Evolutionary conservation across 1,140 invertebrate species (phyloP).

Genomic region (Bombyx mori): DNA sequence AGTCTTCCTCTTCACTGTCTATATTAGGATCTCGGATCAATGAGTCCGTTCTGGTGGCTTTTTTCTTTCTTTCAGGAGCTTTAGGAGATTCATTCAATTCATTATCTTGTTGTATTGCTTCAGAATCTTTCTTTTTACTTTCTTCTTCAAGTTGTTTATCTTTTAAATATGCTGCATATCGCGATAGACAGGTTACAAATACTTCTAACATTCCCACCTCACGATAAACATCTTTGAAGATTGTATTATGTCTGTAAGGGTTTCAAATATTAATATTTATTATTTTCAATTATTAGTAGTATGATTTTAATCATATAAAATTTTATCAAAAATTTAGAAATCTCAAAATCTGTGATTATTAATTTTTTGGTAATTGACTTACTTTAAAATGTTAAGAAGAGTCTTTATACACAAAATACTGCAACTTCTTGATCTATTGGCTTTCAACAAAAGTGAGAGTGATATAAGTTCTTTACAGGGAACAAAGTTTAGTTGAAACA

Average conservation of each 20-base stretch:
- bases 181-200: conserved; percentile 92
- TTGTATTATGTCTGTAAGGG: conserved; percentile 82
- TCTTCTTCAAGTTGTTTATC: conserved; percentile 73
- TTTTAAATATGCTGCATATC: conserved; percentile 86
- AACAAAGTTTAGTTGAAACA: conserved; percentile 98
- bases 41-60: conserved; percentile 51
- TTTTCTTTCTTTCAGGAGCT: conserved; percentile 51
- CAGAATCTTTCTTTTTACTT: conserved; percentile 32
- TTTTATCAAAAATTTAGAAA: not conserved
- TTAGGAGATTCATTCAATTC: conserved; percentile 35
- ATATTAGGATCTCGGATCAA: conserved; percentile 68
- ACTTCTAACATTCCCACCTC: conserved; percentile 98
- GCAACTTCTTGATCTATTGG: conserved; percentile 82
- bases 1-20: conserved; percentile 77
- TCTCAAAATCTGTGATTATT: not conserved
- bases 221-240: conserved; percentile 98
- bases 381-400: conserved; percentile 88
- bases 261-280: not conserved
- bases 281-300: not conserved
- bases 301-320: not conserved
- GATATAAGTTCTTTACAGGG: conserved; percentile 99
- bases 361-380: conserved; percentile 25
- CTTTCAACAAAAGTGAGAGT: conserved; percentile 92
- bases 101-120: conserved; percentile 18
- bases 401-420: conserved; percentile 92